Base-by-base conservation (phyloP, 2,797 vertebrate genomes). In the Luscinia megarhynchos region DNA sequence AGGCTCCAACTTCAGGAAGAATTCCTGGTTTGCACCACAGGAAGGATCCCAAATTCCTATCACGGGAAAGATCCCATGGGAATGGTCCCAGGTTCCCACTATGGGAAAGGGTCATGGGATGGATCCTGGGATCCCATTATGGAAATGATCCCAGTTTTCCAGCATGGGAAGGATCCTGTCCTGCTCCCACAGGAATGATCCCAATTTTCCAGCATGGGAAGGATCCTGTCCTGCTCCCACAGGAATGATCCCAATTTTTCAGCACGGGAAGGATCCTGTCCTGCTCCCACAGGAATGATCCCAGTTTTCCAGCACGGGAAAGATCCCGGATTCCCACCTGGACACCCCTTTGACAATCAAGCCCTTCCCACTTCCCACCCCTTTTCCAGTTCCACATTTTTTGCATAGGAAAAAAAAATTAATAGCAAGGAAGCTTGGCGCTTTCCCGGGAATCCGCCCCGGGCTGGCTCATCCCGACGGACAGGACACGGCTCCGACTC, bases 341-440 rank as follows among this genome's bases (percentile, higher is more conserved):
- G 38, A 58, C 41, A 22, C 69, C 30, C 40, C 30, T 54, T 2
- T 4, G 41, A 5, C 3, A 2, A 68, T 32, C 57, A 17, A 57
- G 58, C 77, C 89, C 80, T 81, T 74, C 84, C 73, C 21, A 0
- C 62, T 59, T 76, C 82, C 82, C 54, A 4, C 54, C 79, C 55
- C 51, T 57, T 64, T 67, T 67, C 83, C 92, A 54, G 57, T 67
- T 54, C 58, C 66, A 41, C 88, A 12, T 68, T 70, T 79, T 79
- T 86, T 91, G 89, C 89, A 86, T 91, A 91, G 89, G 89, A 80
- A 54, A 57, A 63, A 66, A 38, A n/a, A 63, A 75, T 45, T 20
- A 94, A 90, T 19, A 69, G 90, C 87, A 38, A 81, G 32, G 48
- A 87, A 84, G 84, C 85, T 9, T 19, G 18, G 23, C 40, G 27